A percentile compares a stretch with the other conserved stretches of the same genome.
Conservation (phyloP, 2,888 invertebrate species). For the Clanis bilineata region DNA sequence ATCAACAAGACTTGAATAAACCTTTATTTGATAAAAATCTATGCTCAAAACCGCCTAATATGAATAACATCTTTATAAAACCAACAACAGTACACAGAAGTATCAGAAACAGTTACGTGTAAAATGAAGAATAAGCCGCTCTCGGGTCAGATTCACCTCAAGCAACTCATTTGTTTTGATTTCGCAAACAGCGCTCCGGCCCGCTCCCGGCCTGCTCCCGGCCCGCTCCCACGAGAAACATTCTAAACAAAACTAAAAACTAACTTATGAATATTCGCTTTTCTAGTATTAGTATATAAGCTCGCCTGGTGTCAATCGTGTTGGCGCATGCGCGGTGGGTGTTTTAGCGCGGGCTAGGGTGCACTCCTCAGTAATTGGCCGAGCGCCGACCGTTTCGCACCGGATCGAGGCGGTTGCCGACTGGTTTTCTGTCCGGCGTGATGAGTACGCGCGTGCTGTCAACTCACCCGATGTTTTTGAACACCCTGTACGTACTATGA, state of each 20-base stretch:
- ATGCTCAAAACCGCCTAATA: neutral
- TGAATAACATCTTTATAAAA: neutral
- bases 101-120: neutral
- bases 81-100: neutral
- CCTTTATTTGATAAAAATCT: neutral
- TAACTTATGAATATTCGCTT: conserved; percentile 73
- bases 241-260: conserved; percentile 71
- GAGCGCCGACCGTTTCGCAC: conserved; percentile 48
- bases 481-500: conserved; percentile 9
- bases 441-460: conserved; percentile 6
- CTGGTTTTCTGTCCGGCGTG: neutral
- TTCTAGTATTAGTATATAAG: conserved; percentile 50
- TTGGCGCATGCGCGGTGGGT: conserved; percentile 63
- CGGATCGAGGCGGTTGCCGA: conserved; percentile 33
- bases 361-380: conserved; percentile 74
- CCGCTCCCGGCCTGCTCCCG: conserved; percentile 36
- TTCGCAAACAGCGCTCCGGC: conserved; percentile 36
- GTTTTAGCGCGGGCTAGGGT: conserved; percentile 56
- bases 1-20: neutral
- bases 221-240: conserved; percentile 46
- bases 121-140: conserved; percentile 20
- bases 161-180: conserved; percentile 42
- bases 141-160: conserved; percentile 18
- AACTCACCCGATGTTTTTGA: neutral
- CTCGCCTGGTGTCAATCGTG: conserved; percentile 64